These are phyloP conservation scores for Cotesia glomerata DNA, from an alignment of 1,140 invertebrate genomes.

Conservation along the genomic window DNA sequence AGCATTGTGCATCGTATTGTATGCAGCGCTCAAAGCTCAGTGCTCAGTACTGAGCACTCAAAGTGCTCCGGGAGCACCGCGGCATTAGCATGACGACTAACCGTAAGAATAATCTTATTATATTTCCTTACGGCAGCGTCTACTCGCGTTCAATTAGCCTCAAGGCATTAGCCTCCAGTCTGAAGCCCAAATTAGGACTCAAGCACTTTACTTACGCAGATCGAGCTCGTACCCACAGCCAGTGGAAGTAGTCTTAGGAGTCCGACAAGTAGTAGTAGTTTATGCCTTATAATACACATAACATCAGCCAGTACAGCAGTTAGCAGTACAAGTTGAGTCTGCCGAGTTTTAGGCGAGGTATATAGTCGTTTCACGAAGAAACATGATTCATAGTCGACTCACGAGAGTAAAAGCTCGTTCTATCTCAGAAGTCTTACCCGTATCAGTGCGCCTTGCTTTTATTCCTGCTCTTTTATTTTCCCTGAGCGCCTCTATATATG, in stretches of 20 bases:
- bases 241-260: background rate
- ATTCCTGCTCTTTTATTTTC: background rate
- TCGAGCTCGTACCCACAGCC: background rate
- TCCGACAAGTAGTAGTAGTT: background rate
- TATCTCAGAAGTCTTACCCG: background rate
- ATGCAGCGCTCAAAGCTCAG: background rate
- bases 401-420: slow-evolving; percentile 6
- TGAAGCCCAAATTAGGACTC: slow-evolving; percentile 17
- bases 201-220: slow-evolving; percentile 27
- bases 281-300: too few relatives aligned
- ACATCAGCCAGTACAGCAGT: background rate
- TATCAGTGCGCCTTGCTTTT: background rate
- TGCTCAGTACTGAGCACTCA: background rate
- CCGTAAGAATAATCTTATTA: slow-evolving; percentile 19
- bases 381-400: slow-evolving; percentile 23
- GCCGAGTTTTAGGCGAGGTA: background rate
- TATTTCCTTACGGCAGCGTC: slow-evolving; percentile 14
- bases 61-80: background rate
- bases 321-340: too few relatives aligned
- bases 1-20: too few relatives aligned
- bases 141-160: slow-evolving; percentile 27
- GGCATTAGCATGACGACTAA: slow-evolving; percentile 7
- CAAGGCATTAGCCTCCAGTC: slow-evolving; percentile 11
- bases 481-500: too few relatives aligned
- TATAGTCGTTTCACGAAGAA: slow-evolving; percentile 22